Base-by-base conservation (phyloP, 1,140 invertebrate genomes). In the Maniola jurtina region DNA sequence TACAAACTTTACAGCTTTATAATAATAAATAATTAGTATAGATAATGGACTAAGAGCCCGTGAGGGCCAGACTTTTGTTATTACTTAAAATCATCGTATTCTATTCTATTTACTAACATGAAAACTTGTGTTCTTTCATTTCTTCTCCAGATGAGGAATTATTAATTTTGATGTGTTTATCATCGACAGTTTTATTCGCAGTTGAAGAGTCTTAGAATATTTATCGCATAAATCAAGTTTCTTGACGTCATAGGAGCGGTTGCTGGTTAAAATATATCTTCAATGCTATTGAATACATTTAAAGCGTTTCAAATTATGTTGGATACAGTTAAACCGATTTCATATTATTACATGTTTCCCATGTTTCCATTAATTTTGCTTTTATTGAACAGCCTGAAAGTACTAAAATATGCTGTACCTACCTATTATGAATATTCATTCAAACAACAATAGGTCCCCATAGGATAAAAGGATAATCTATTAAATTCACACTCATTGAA, bases 171-270 rank as follows among this genome's bases (percentile, higher is more conserved):
- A 64, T 64, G 47, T 50, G 56, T 68, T 68, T 64, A 68, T 68
- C 61, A 60, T 64, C 59, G 57, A 73, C 66, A 72, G 67, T 70
- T 67, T 68, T 70, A 65, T 65, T 69, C 60, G 61, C 64, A 61
- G 57, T 64, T 69, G 67, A 69, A 61, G 58, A 69, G 62, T 34
- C 42, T 70, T 60, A 70, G 66, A 73, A 74, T 72, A 72, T 76
- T 77, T 72, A 72, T 71, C 59, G 61, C 73, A 77, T 80, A 77
- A 74, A 77, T 80, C 71, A 76, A 67, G 72, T 64, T 68, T 71
- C 63, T 66, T 75, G 74, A 76, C 78, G 76, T 80, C 75, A 79
- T 71, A 56, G 36, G 68, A 54, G 55, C 68, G 54, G 66, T 64
- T 60, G 57, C 65, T 71, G 57, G 48, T 54, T 64, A 58, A 68